These are phyloP conservation scores for Colius striatus DNA, from an alignment of 2,113 vertebrate genomes.

Conservation along the genomic window DNA sequence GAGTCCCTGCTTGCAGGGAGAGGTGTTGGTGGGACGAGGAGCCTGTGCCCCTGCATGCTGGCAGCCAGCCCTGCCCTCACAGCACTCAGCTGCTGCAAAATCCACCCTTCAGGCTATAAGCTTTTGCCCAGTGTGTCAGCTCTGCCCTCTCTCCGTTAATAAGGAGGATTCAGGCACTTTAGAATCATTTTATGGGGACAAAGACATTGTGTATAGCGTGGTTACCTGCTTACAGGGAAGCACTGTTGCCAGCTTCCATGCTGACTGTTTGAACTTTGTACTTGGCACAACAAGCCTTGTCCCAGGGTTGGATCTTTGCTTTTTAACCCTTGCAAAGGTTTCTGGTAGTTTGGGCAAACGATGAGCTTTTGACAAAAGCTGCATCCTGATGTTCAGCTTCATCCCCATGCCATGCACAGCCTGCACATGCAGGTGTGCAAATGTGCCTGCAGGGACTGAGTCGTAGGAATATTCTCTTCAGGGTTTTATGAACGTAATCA, in stretches of 20 bases:
- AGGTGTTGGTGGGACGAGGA: background rate
- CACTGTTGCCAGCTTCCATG: background rate
- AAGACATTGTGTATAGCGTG: rapidly evolving
- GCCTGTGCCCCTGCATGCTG: background rate
- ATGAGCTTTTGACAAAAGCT: background rate
- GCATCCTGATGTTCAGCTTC: background rate
- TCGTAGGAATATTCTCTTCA: background rate
- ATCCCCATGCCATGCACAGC: background rate
- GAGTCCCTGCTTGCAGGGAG: background rate
- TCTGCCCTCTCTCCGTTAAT: background rate
- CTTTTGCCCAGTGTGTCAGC: background rate
- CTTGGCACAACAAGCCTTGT: background rate
- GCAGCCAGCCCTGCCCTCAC: background rate
- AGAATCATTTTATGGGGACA: background rate
- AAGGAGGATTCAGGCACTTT: background rate
- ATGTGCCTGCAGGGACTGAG: rapidly evolving
- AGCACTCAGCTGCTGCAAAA: background rate
- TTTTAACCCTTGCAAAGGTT: background rate
- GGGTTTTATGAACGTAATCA: background rate
- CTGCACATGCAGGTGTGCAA: background rate
- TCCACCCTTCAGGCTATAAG: background rate
- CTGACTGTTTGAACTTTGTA: background rate
- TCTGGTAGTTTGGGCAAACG: background rate
- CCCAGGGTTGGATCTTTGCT: background rate
- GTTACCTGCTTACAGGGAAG: background rate